Percentiles rank a stretch among this genome's conserved stretches.
phyloP scores from a whole-genome alignment of 2,888 invertebrate genomes.

The Drosophila monieri region DNA sequence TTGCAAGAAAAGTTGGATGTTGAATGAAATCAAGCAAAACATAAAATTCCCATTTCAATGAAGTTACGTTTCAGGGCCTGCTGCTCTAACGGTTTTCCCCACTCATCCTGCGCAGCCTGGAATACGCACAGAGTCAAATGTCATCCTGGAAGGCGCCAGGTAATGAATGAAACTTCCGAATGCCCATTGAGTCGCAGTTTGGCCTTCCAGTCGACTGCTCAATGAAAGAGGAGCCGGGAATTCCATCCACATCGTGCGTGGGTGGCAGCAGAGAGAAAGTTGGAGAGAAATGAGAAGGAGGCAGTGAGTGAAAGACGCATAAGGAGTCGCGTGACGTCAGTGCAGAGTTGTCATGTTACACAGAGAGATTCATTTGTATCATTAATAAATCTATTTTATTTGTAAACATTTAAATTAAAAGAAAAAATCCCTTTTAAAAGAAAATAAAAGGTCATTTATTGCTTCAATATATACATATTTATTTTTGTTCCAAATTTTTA shows the following conservation, averaged over 20 bases:
- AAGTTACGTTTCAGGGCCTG: background rate
- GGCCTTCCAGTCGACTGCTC: slow-evolving; percentile 13
- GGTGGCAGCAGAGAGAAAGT: slow-evolving; percentile 3
- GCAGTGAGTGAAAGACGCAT: slow-evolving; percentile 4
- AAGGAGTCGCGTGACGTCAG: slow-evolving; percentile 33
- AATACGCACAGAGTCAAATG: slow-evolving; percentile 41
- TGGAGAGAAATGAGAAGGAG: background rate
- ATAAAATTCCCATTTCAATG: background rate
- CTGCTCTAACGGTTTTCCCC: slow-evolving; percentile 19
- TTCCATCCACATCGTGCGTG: slow-evolving; percentile 25
- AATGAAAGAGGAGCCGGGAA: slow-evolving; percentile 41
- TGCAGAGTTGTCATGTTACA: background rate
- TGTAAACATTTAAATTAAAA: background rate
- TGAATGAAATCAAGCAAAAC: background rate
- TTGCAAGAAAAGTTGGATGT: background rate
- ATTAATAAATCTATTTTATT: too few species aligned
- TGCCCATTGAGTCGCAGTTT: slow-evolving; percentile 27
- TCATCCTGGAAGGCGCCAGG: slow-evolving; percentile 23
- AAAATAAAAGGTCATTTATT: too few species aligned
- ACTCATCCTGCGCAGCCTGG: slow-evolving; percentile 39
- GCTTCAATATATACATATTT: too few species aligned
- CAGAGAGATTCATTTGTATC: background rate
- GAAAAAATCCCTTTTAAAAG: too few species aligned
- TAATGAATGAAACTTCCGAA: slow-evolving; percentile 60
- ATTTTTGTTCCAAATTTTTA: too few species aligned